Percentiles rank a stretch among this genome's conserved stretches.
Evolutionary conservation across 2,113 vertebrate species (phyloP).

Genomic region (Epinephelus moara): DNA sequence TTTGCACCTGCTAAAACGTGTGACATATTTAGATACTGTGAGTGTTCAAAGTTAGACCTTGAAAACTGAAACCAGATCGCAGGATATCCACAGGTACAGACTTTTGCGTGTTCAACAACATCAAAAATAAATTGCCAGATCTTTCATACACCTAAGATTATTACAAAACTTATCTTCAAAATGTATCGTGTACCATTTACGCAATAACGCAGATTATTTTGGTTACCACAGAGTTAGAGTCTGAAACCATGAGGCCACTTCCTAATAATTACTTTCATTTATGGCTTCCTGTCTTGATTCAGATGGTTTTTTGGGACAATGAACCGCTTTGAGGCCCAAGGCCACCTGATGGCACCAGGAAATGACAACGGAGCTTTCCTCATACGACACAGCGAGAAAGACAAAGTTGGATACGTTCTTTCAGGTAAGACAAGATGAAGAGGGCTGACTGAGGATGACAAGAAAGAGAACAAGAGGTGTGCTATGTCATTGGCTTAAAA

Average conservation of each 20-base stretch:
- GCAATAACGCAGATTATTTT: not conserved
- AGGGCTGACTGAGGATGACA: not conserved
- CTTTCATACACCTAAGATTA: not conserved
- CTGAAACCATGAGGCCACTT: not conserved
- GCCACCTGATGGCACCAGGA: conserved; percentile 73
- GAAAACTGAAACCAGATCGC: too few relatives aligned
- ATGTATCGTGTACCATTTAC: not conserved
- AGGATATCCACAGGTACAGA: not conserved
- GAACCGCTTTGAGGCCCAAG: conserved; percentile 82
- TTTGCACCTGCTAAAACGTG: too few relatives aligned
- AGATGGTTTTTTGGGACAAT: conserved; percentile 89
- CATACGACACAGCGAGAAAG: conserved; percentile 85
- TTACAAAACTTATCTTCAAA: not conserved
- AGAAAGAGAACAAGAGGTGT: not conserved
- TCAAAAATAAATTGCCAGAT: not conserved
- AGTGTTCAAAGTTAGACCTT: too few relatives aligned
- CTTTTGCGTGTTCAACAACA: not conserved
- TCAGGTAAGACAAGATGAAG: conserved; percentile 77
- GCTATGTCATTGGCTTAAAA: not conserved
- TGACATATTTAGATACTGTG: too few relatives aligned
- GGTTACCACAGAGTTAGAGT: not conserved
- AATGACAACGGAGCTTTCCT: conserved; percentile 83
- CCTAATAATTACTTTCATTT: not conserved
- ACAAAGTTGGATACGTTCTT: conserved; percentile 80
- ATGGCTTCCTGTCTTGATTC: conserved; percentile 1